Base-by-base conservation (phyloP, 2,113 vertebrate genomes). In the Pogona vitticeps region DNA sequence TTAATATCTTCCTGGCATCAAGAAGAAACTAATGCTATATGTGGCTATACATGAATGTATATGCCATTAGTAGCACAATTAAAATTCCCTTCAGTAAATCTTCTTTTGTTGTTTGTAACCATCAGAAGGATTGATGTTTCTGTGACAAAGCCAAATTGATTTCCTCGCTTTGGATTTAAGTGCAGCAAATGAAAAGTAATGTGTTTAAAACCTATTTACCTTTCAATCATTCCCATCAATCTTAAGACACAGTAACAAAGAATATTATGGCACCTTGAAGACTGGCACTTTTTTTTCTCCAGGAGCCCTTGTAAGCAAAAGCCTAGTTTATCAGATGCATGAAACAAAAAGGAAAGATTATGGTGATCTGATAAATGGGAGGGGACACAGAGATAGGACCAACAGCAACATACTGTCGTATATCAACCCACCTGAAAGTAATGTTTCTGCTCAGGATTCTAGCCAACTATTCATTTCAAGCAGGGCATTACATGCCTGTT, bases 61-160 rank as follows among this genome's bases (percentile, higher is more conserved):
- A 76, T 88, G 84, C 87, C 91, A 89, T 91, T 89, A 72, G 82
- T 88, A 72, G 81, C 58, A 89, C 92, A 92, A 90, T 92, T 94
- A 95, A 89, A 67, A 86, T 90, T 92, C 90, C 83, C 93, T 80
- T 85, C 83, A 36, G 82, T 88, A 93, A 94, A 92, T 63, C 40
- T 61, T 46, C 76, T 36, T 78, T 83, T 89, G 83, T 71, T 93
- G 77, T 52, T 83, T 52, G 3, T 72, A 73, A 84, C 94, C 83
- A 84, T 93, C 87, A 83, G 83, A 58, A 89, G 90, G 87, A 88
- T 58, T 83, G 76, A 92, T 82, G 42, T 79, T 84, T 94, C 91
- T 73, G 28, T 36, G 80, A 81, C 72, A 58, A 93, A 92, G n/a
- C 71, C 82, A 91, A 93, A 83, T 68, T 31, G 67, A 83, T 88